Conservation (phyloP, 2,113 vertebrate species). For the Pachypanchax playfairii region DNA sequence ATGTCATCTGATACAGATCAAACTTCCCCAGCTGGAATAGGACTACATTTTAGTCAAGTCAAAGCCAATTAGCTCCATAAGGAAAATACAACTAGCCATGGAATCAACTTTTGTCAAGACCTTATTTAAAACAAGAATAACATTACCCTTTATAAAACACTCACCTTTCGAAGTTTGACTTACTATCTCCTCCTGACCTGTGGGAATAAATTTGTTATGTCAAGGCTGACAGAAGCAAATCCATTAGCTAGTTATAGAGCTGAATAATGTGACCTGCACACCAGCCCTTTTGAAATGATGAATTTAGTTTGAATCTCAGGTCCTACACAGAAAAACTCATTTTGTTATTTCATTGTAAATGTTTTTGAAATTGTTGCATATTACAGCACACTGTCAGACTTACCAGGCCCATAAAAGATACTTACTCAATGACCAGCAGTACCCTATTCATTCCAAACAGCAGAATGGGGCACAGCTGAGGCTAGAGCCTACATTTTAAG, state of each 20-base stretch:
- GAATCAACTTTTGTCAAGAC: slow-evolving; percentile 78
- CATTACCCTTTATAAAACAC: slow-evolving; percentile 47
- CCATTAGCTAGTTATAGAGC: slow-evolving; percentile 82
- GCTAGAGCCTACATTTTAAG: slow-evolving; percentile 90
- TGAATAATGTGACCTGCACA: slow-evolving; percentile 78
- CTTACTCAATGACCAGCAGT: slow-evolving; percentile 91
- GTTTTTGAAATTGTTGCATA: slow-evolving; percentile 76
- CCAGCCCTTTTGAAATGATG: slow-evolving; percentile 52
- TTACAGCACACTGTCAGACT: slow-evolving; percentile 87
- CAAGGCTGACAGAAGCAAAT: slow-evolving; percentile 69
- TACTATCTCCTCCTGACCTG: slow-evolving; percentile 69
- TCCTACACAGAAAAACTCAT: slow-evolving; percentile 88
- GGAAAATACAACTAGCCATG: slow-evolving; percentile 78
- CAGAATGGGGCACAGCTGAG: slow-evolving; percentile 89
- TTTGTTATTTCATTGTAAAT: slow-evolving; percentile 69
- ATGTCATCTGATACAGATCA: slow-evolving; percentile 9
- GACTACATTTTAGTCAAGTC: background rate
- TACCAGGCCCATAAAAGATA: slow-evolving; percentile 91
- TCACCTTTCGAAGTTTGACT: slow-evolving; percentile 69
- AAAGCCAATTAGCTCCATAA: slow-evolving; percentile 41
- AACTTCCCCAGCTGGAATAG: slow-evolving; percentile 1
- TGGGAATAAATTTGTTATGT: slow-evolving; percentile 54
- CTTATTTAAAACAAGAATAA: slow-evolving; percentile 55
- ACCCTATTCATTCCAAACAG: slow-evolving; percentile 92
- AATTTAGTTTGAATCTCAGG: slow-evolving; percentile 73